These are phyloP conservation scores for Prenolepis imparis DNA, from an alignment of 2,888 invertebrate species.

Conservation along the genomic window DNA sequence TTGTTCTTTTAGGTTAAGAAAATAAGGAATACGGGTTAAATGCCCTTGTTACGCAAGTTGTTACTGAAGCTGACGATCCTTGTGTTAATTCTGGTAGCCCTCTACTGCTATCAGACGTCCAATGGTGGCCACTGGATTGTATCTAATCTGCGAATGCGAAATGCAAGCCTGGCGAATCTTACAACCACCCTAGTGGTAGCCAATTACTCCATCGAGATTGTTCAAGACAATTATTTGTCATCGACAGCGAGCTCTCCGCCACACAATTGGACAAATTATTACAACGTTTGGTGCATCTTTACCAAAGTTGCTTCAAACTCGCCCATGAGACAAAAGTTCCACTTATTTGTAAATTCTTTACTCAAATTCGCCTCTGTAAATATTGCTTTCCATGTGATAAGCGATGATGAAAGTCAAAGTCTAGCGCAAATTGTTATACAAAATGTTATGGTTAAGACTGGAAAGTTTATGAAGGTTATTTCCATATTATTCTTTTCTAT, in stretches of 20 bases:
- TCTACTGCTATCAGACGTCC: constrained; percentile 83
- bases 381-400: constrained; percentile 89
- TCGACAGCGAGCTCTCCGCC: not conserved
- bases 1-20: constrained; percentile 4
- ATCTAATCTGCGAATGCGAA: constrained; percentile 60
- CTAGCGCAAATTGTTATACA: constrained; percentile 87
- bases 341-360: constrained; percentile 87
- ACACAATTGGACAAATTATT: constrained; percentile 67
- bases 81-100: constrained; percentile 78
- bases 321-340: constrained; percentile 87
- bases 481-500: constrained; percentile 64
- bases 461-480: constrained; percentile 86
- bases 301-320: constrained; percentile 88
- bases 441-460: constrained; percentile 82
- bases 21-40: constrained; percentile 75
- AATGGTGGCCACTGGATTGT: constrained; percentile 75
- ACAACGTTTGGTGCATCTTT: constrained; percentile 88
- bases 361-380: constrained; percentile 87
- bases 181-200: constrained; percentile 71
- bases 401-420: constrained; percentile 88
- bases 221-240: constrained; percentile 16
- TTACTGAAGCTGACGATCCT: constrained; percentile 80
- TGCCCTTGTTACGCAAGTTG: constrained; percentile 84
- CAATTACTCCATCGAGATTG: constrained; percentile 1
- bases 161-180: constrained; percentile 72